Conservation (phyloP, 2,797 vertebrate genomes). For the Sebastiscus albofasciatus region DNA sequence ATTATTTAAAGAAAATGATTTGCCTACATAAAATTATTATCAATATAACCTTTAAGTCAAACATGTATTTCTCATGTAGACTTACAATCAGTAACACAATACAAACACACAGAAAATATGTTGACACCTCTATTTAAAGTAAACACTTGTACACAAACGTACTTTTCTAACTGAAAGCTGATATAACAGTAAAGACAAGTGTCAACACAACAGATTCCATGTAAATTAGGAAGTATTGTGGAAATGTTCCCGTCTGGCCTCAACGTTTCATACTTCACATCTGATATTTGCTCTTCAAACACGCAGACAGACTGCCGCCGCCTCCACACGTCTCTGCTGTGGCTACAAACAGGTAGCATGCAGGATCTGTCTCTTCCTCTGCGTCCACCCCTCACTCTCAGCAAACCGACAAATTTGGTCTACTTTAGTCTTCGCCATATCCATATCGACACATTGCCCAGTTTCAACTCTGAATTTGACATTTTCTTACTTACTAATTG, state of each 20-base stretch:
- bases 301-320: not conserved
- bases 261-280: not conserved
- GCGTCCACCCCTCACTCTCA: not conserved
- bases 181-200: not conserved
- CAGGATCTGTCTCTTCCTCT: not conserved
- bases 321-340: not conserved
- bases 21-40: too few species aligned
- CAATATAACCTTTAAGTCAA: too few species aligned
- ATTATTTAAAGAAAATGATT: too few species aligned
- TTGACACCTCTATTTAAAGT: not conserved
- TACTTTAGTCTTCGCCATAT: not conserved
- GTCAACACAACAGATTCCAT: not conserved
- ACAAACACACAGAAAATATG: not conserved
- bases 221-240: not conserved
- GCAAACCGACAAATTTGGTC: not conserved
- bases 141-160: not conserved
- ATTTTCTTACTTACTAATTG: not conserved
- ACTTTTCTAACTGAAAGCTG: not conserved
- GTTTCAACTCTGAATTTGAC: not conserved
- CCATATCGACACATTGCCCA: too few species aligned
- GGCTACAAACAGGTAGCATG: not conserved
- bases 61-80: not conserved
- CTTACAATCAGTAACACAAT: not conserved
- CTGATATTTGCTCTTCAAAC: not conserved
- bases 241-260: not conserved